Conservation (phyloP, 1,140 invertebrate species). For the Homalodisca vitripennis region DNA sequence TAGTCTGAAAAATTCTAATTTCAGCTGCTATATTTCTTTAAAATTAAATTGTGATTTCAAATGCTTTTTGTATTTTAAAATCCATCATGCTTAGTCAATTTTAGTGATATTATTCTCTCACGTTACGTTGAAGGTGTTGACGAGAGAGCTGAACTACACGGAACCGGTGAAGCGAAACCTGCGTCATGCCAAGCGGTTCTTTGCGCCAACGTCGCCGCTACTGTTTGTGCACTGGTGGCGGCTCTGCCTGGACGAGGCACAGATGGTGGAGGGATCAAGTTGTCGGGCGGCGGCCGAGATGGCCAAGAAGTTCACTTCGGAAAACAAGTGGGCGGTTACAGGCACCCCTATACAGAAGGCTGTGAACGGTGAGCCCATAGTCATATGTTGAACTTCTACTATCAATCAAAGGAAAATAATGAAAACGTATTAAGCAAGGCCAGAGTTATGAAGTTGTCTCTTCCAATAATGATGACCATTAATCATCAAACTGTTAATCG, state of each 20-base stretch:
- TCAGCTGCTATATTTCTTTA: too few species aligned
- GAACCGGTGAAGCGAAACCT: neutral
- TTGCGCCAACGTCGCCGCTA: conserved; percentile 60
- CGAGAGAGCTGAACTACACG: conserved; percentile 59
- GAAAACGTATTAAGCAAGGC: neutral
- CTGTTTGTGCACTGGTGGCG: conserved; percentile 73
- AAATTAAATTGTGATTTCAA: too few species aligned
- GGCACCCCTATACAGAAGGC: conserved; percentile 72
- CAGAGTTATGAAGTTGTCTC: neutral
- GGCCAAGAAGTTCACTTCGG: conserved; percentile 57
- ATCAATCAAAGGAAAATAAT: neutral
- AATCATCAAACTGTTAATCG: too few species aligned
- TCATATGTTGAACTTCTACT: neutral
- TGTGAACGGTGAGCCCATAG: conserved; percentile 51
- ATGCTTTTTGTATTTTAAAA: too few species aligned
- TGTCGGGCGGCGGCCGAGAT: conserved; percentile 56
- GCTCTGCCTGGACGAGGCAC: conserved; percentile 78
- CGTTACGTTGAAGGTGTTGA: too few species aligned
- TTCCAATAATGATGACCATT: too few species aligned
- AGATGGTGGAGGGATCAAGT: conserved; percentile 70
- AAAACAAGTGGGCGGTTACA: conserved; percentile 75
- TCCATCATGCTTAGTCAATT: too few species aligned
- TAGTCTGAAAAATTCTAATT: too few species aligned
- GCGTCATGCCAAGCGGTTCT: conserved; percentile 47
- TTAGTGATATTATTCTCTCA: too few species aligned